Percentiles rank a stretch among this genome's conserved stretches.
Conservation (phyloP, 2,797 vertebrate species). For the Hyperoplus immaculatus region DNA sequence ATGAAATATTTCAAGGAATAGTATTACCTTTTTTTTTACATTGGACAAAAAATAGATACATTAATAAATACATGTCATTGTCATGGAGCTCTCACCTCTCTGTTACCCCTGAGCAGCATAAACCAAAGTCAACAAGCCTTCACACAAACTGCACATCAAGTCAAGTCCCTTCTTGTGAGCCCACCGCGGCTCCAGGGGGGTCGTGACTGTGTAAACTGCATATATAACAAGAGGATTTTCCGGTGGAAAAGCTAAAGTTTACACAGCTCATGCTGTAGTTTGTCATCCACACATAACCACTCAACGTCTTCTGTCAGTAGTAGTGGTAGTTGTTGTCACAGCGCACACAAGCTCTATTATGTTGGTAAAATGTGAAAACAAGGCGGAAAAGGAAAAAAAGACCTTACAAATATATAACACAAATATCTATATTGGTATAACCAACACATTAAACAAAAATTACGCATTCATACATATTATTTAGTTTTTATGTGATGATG, state of each 20-base stretch:
- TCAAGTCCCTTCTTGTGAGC: constrained; percentile 59
- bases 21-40: neutral
- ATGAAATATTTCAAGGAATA: neutral
- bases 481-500: neutral
- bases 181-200: constrained; percentile 13
- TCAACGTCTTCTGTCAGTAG: constrained; percentile 14
- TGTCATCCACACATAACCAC: constrained; percentile 48
- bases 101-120: constrained; percentile 36
- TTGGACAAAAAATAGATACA: neutral
- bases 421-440: too few species aligned
- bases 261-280: constrained; percentile 36
- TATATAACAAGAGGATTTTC: constrained; percentile 52
- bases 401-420: neutral
- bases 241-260: constrained; percentile 51
- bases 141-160: constrained; percentile 23
- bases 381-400: neutral
- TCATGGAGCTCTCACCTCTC: constrained; percentile 40
- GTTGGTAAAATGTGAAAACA: neutral
- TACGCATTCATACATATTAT: neutral
- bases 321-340: neutral
- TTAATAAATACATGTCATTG: constrained; percentile 1
- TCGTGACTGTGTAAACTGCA: constrained; percentile 43
- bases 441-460: neutral
- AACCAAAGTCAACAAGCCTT: constrained; percentile 45
- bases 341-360: neutral